Percentiles rank a stretch among this genome's conserved stretches.
These are phyloP conservation scores for Porites lutea DNA, from an alignment of 64 coral and sea anemone genomes.

Conservation along the genomic window DNA sequence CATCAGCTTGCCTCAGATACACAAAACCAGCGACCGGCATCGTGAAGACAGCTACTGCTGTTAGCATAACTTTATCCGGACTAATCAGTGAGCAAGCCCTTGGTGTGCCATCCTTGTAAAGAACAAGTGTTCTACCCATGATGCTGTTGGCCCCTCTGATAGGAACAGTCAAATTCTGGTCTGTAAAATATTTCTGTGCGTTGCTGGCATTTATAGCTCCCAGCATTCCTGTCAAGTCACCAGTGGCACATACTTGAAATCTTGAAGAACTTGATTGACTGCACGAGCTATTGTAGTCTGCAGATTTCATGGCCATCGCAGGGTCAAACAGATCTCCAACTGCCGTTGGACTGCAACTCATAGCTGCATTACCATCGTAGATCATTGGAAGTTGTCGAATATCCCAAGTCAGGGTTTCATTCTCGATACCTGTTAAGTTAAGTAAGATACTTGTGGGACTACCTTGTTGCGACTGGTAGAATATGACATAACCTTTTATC, in stretches of 20 bases:
- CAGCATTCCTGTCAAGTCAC: conserved; percentile 74
- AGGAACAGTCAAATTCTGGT: conserved; percentile 49
- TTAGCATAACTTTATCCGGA: neutral
- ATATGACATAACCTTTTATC: conserved; percentile 62
- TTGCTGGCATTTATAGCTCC: conserved; percentile 37
- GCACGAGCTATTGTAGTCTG: conserved; percentile 6
- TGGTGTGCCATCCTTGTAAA: conserved; percentile 28
- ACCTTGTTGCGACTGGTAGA: conserved; percentile 20
- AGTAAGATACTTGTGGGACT: conserved; percentile 54
- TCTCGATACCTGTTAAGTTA: conserved; percentile 54
- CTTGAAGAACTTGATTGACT: neutral
- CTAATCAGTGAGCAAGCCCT: conserved; percentile 81
- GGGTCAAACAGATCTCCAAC: conserved; percentile 63
- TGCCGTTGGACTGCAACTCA: conserved; percentile 40
- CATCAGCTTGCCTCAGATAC: conserved; percentile 66
- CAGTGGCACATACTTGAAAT: conserved; percentile 73
- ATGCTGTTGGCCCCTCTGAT: conserved; percentile 75
- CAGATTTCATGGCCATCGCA: conserved; percentile 4
- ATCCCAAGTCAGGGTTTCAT: conserved; percentile 58
- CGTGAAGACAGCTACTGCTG: conserved; percentile 66
- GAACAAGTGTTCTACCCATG: conserved; percentile 76
- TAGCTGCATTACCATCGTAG: conserved; percentile 73
- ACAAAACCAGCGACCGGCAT: conserved; percentile 77
- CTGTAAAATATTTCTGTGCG: conserved; percentile 12
- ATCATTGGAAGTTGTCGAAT: conserved; percentile 82